Evolutionary conservation across 1,140 invertebrate species (phyloP).

Genomic region (Drosophila pandora): DNA sequence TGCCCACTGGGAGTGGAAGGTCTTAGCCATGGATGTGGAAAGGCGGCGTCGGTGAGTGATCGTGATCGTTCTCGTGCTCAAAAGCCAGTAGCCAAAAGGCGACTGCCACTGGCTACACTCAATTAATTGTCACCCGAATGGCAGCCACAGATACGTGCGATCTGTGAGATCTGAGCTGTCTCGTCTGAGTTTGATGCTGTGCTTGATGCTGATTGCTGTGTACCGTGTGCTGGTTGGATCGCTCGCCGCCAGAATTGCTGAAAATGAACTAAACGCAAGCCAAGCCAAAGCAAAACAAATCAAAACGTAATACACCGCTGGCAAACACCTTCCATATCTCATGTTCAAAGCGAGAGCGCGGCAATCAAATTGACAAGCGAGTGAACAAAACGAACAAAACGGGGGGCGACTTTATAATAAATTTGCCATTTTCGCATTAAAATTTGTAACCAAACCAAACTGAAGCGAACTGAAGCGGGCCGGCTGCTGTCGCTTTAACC

Average conservation of each 20-base stretch:
- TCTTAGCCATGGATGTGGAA: conserved; percentile 63
- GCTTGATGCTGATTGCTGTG: background rate
- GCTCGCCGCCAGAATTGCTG: background rate
- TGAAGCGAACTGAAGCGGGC: conserved; percentile 24
- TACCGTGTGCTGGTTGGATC: background rate
- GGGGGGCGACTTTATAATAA: conserved; percentile 71
- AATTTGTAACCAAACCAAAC: conserved; percentile 75
- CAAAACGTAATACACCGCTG: conserved; percentile 67
- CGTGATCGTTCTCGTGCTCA: background rate
- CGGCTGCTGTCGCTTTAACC: conserved; percentile 5
- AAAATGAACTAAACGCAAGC: conserved; percentile 19
- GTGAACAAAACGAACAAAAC: conserved; percentile 75
- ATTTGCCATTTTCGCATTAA: conserved; percentile 82
- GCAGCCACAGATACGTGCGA: conserved; percentile 38
- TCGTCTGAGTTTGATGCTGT: background rate
- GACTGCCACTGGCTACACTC: conserved; percentile 32
- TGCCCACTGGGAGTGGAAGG: background rate
- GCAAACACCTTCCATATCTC: conserved; percentile 76
- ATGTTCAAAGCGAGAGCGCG: conserved; percentile 68
- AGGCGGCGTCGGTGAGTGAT: conserved; percentile 71
- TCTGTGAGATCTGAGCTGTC: conserved; percentile 15
- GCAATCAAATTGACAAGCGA: conserved; percentile 78
- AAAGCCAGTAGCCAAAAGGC: conserved; percentile 22
- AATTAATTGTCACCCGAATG: conserved; percentile 49
- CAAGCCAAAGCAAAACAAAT: conserved; percentile 21